phyloP scores from a whole-genome alignment of 37 sponge, comb jelly and placozoan species.

The Oscarella lobularis region DNA sequence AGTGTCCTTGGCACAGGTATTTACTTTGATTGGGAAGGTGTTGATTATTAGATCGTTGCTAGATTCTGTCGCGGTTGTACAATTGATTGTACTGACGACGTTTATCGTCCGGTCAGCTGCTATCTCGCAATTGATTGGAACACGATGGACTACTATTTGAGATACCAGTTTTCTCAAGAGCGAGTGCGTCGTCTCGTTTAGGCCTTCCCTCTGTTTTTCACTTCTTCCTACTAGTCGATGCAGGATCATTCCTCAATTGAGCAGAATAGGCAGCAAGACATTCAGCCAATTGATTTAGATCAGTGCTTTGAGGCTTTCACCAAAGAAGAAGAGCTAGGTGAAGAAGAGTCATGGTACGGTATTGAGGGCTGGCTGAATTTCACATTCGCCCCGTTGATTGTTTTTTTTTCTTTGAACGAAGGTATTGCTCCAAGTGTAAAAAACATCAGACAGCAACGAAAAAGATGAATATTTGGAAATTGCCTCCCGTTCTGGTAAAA shows the following conservation, averaged over 20 bases:
- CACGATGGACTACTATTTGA: conserved; percentile 59
- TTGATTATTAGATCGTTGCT: background rate
- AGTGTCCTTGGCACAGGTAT: conserved; percentile 83
- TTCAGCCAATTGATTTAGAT: conserved; percentile 66
- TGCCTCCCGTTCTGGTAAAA: conserved; percentile 89
- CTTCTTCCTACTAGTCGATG: conserved; percentile 32
- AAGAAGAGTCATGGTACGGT: conserved; percentile 83
- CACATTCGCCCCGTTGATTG: conserved; percentile 1
- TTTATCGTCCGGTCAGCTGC: conserved; percentile 10
- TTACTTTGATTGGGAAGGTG: background rate
- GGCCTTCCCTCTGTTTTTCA: conserved; percentile 2
- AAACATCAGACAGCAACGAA: conserved; percentile 65
- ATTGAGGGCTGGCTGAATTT: background rate
- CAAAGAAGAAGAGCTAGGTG: conserved; percentile 88
- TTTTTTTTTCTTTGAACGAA: conserved; percentile 8
- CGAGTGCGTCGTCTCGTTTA: conserved; percentile 32
- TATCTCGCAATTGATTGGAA: conserved; percentile 97
- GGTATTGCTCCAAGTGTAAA: conserved; percentile 90
- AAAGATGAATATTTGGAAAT: conserved; percentile 91
- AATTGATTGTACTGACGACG: conserved; percentile 38
- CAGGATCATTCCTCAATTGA: conserved; percentile 66
- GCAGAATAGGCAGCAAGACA: conserved; percentile 26
- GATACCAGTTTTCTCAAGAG: conserved; percentile 71
- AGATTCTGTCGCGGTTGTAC: conserved; percentile 86
- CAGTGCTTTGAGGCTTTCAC: conserved; percentile 86